These are phyloP conservation scores for Takifugu bimaculatus DNA, from an alignment of 2,113 vertebrate genomes.

Conservation along the genomic window DNA sequence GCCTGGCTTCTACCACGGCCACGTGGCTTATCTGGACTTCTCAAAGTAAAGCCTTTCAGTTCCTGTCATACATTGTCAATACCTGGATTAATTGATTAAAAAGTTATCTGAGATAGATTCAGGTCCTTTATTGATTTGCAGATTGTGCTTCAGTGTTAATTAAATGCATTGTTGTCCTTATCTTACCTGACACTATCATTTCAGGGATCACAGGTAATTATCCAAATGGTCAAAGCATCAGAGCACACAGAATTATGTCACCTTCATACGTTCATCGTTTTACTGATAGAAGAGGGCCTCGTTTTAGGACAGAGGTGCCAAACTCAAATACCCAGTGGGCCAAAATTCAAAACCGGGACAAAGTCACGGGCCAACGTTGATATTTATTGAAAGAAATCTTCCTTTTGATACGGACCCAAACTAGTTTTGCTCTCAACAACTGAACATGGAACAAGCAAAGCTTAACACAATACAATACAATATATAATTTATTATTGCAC, in stretches of 20 bases:
- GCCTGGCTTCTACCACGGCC: constrained; percentile 95
- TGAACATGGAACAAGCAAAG: too few species aligned
- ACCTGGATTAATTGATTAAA: constrained; percentile 50
- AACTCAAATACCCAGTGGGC: too few species aligned
- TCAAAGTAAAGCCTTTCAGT: constrained; percentile 81
- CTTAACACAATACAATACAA: too few species aligned
- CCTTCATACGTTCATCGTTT: constrained; percentile 4
- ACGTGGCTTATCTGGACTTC: constrained; percentile 93
- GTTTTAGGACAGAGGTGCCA: neutral
- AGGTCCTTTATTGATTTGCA: constrained; percentile 46
- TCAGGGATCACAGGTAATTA: constrained; percentile 55
- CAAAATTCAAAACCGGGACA: too few species aligned
- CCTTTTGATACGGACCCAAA: too few species aligned
- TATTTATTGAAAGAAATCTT: too few species aligned
- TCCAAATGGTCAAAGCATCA: constrained; percentile 45
- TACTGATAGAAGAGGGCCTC: constrained; percentile 14
- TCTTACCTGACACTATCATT: constrained; percentile 48
- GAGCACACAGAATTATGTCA: constrained; percentile 12
- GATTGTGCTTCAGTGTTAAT: constrained; percentile 47
- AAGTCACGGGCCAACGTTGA: too few species aligned
- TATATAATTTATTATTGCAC: too few species aligned
- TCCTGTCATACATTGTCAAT: constrained; percentile 41
- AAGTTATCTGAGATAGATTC: constrained; percentile 36
- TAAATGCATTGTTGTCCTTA: constrained; percentile 58
- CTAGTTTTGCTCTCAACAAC: too few species aligned